Evolutionary conservation across 2,797 vertebrate genomes (phyloP).

Genomic region (Brachyrhaphis roseni): DNA sequence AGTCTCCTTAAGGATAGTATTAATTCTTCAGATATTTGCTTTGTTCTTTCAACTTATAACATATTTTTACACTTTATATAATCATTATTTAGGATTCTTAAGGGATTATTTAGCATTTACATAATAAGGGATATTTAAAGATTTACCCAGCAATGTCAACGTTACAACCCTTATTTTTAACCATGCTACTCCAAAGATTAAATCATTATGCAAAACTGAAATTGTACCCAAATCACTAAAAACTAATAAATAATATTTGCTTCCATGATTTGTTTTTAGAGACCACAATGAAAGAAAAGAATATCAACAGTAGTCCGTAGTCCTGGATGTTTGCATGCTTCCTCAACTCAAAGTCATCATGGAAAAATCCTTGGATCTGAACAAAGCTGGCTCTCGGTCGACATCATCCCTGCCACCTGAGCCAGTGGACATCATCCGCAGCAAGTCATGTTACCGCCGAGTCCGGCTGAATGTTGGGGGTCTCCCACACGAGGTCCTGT

Average conservation of each 20-base stretch:
- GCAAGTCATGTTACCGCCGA: conserved; percentile 93
- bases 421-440: conserved; percentile 92
- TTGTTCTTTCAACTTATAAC: background rate
- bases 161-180: background rate
- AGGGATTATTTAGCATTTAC: background rate
- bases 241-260: conserved; percentile 37
- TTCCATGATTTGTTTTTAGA: conserved; percentile 67
- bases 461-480: conserved; percentile 97
- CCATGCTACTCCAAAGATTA: background rate
- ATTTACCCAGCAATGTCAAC: background rate
- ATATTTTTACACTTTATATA: background rate
- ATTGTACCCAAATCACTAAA: background rate
- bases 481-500: conserved; percentile 96
- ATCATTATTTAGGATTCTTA: background rate
- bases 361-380: conserved; percentile 92
- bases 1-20: background rate
- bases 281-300: conserved; percentile 85
- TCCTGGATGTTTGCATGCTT: conserved; percentile 56
- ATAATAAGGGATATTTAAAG: background rate
- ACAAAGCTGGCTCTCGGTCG: conserved; percentile 91
- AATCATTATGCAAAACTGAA: background rate
- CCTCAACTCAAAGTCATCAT: conserved; percentile 64
- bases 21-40: background rate
- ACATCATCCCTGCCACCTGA: conserved; percentile 94
- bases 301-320: conserved; percentile 75